Base-by-base conservation (phyloP, 1,140 invertebrate species). In the Physella acuta region DNA sequence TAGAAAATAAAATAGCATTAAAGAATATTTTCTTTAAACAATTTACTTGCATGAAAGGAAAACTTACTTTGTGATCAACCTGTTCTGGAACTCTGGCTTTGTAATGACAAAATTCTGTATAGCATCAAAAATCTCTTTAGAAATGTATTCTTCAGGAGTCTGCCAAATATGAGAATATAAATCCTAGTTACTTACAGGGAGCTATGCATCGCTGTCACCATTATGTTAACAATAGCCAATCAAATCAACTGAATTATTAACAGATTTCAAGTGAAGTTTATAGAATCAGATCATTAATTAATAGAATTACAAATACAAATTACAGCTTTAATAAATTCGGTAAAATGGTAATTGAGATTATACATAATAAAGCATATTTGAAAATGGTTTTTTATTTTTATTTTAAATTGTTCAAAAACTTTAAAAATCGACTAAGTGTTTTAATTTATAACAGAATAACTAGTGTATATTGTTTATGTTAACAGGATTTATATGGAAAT, bases 31-130 rank as follows among this genome's bases (percentile, higher is more conserved):
- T 11, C 24, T 3, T 5, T 49, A 28, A 26, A 39, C n/a, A 8
- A 55, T 53, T 17, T 53, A 65, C 33, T 1, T 14, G 16, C 33
- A n/a, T 34, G 16, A 55, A 5, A 1, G 28, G 55, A 20, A 73
- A 75, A 89, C 91, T 89, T 89, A 94, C 88, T 97, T 91, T n/a
- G 94, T 96, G 74, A 97, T 91, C 11, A 92, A 91, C 79, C 93
- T 92, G 74, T 92, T 88, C 79, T 95, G 91, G 33, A 98, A 88
- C 80, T 96, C 92, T 53, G 91, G 91, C 86, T 97, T 97, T 2
- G 95, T 94, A 80, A 98, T 97, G 68, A 98, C 94, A 81, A 95
- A 97, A 36, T 94, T 92, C 83, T 92, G 94, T 33, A 97, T 91
- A 76, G 92, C 90, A 87, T 97, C 94, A 88, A 98, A 97, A 3